Base-by-base conservation (phyloP, 2,888 invertebrate species). In the Drosophila limbata region DNA sequence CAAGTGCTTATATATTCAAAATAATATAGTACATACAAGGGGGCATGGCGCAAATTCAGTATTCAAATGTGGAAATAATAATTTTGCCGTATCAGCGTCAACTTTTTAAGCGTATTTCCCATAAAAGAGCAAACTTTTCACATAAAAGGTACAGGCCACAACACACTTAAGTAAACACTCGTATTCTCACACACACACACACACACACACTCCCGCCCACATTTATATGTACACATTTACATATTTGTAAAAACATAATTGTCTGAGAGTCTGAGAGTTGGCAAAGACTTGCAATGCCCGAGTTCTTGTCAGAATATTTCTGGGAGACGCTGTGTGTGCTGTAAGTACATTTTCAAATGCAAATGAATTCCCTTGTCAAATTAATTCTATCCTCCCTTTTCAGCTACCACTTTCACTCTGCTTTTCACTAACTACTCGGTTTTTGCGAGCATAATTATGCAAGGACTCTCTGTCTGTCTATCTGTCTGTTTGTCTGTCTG, bases 211-310 rank as follows among this genome's bases (percentile, higher is more conserved):
- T 31, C 55, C 13, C 42, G 17, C 33, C 53, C 60, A 64, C 68
- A 73, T 66, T 66, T 64, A 57, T 63, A 70, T 63, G 68, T 33
- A 59, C 63, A 63, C 57, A 76, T 76, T 77, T 77, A 62, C 73
- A 77, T 81, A 75, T 77, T 77, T 83, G 71, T 59, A 55, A 67
- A 68, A 82, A 75, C 69, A 78, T 81, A 80, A 81, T 81, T 81
- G 81, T 83, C 62, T 64, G 75, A 63, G 65, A 74, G 56, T 40
- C 63, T 55, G 44, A 67, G 64, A 65, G 77, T 71, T 66, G n/a
- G 13, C n/a, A 67, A 50, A 62, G 77, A 70, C 73, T 67, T 74
- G 48, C 74, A 53, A 40, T 63, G 65, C 39, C 60, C 62, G 45
- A 50, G 52, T 63, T 50, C 66, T 66, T 48, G 57, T 61, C 55